phyloP scores from a whole-genome alignment of 1,140 invertebrate genomes.

The Zelostemma sp. region DNA sequence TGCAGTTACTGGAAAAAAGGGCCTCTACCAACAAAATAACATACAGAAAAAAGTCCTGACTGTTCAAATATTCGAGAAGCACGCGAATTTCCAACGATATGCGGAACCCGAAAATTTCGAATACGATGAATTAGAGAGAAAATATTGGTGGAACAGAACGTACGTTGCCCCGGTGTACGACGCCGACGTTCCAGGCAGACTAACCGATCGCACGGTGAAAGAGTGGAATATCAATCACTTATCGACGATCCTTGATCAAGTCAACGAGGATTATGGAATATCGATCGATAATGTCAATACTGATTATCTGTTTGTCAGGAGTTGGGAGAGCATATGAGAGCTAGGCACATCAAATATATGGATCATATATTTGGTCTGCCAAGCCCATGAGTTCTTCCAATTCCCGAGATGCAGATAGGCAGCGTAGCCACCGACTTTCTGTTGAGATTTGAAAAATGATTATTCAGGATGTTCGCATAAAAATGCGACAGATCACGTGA shows the following conservation, averaged over 20 bases:
- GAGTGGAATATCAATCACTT: slow-evolving; percentile 97
- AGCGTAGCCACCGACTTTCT: too few relatives aligned
- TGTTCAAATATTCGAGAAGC: slow-evolving; percentile 87
- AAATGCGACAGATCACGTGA: too few relatives aligned
- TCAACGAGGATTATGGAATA: slow-evolving; percentile 95
- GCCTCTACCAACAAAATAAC: slow-evolving; percentile 96
- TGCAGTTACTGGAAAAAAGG: slow-evolving; percentile 89
- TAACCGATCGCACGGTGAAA: slow-evolving; percentile 90
- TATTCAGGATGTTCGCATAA: too few relatives aligned
- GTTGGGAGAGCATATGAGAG: slow-evolving; percentile 99
- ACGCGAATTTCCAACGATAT: slow-evolving; percentile 85
- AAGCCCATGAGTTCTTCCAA: slow-evolving; percentile 96
- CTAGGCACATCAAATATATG: slow-evolving; percentile 99
- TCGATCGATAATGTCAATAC: slow-evolving; percentile 99
- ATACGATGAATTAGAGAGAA: slow-evolving; percentile 94
- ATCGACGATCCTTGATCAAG: slow-evolving; percentile 94
- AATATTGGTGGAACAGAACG: slow-evolving; percentile 98
- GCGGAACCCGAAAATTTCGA: slow-evolving; percentile 89
- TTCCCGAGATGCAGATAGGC: slow-evolving; percentile 93
- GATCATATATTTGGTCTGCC: slow-evolving; percentile 98
- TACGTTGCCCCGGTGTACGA: slow-evolving; percentile 94
- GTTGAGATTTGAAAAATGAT: too few relatives aligned
- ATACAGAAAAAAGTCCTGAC: slow-evolving; percentile 94
- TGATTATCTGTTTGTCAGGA: slow-evolving; percentile 98
- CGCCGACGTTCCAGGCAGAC: slow-evolving; percentile 94